Base-by-base conservation (phyloP, 1,140 invertebrate species). In the Neuroterus valhalla region DNA sequence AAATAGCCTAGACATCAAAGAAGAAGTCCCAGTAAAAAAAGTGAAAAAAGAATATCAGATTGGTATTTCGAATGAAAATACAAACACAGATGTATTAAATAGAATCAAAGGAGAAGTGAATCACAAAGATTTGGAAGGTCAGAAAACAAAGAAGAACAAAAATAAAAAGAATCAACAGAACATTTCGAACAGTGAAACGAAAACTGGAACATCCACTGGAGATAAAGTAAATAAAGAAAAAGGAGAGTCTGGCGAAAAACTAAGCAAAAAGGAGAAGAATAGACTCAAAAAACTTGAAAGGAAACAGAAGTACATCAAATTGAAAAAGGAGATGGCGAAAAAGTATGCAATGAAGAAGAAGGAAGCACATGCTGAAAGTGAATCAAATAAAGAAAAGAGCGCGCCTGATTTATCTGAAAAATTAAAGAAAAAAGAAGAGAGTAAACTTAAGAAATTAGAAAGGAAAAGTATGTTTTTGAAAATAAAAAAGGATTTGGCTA, bases 301-400 rank as follows among this genome's bases (percentile, higher is more conserved):
- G 44, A 23, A 66, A 66, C 17, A 45, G 6, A 11, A 5, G 3
- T 12, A 14, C 26, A 19, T 4, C 66, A 78, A 81, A 74, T 77
- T 77, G 17, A 85, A 69, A 52, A 70, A 31, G 79, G 77, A 79
- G 66, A 68, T 66, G 76, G 81, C 26, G 15, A 62, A 73, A 19
- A 82, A 81, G 74, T 81, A 80, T 50, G 84, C 85, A 71, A 87
- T 84, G 70, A 83, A 74, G 21, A 83, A 75, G 23, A 71, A 74
- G 11, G 76, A 78, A 71, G 12, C 0, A 52, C 4, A 3, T 23
- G 4, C 12, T 31, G 44, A 21, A 23, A n/a, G 50, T 44, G 26
- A 75, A 2, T 21, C 26, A 10, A 31, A 5, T 23, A 52, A 71
- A 66, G n/a, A 76, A 69, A 10, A 66, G 17, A 21, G 50, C 48